Percentiles rank a stretch among this genome's conserved stretches.
phyloP scores from a whole-genome alignment of 2,797 vertebrate species.

The Erethizon dorsatum region DNA sequence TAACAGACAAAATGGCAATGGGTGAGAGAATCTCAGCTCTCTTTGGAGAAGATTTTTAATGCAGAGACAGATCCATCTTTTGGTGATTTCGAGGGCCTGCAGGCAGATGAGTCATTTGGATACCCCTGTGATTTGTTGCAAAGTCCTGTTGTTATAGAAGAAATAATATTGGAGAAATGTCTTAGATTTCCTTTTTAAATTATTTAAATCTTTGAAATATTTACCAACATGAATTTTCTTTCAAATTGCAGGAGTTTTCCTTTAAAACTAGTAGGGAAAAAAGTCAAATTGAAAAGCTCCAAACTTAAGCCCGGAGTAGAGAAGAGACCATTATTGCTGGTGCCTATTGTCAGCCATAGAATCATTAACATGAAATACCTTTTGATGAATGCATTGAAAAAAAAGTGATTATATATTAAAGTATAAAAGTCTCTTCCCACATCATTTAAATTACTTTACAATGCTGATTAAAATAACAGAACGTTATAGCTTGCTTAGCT shows the following conservation, averaged over 20 bases:
- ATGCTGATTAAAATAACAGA: constrained; percentile 90
- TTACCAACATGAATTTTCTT: constrained; percentile 23
- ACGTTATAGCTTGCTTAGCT: constrained; percentile 90
- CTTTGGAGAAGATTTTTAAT: not conserved
- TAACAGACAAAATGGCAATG: not conserved
- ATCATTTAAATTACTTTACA: constrained; percentile 88
- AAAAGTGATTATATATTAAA: constrained; percentile 85
- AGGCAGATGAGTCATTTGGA: not conserved
- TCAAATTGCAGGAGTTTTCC: constrained; percentile 37
- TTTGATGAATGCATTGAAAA: constrained; percentile 83
- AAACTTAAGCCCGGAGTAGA: constrained; percentile 62
- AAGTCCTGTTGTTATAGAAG: not conserved
- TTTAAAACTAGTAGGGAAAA: constrained; percentile 70
- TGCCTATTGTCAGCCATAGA: constrained; percentile 74
- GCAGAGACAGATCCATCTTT: not conserved
- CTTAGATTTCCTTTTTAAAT: not conserved
- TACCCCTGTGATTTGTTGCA: not conserved
- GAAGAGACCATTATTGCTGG: constrained; percentile 61
- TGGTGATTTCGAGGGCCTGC: not conserved
- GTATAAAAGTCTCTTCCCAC: constrained; percentile 85
- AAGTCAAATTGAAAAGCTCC: constrained; percentile 70
- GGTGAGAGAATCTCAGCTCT: not conserved
- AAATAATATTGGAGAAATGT: not conserved
- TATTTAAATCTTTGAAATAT: constrained; percentile 56
- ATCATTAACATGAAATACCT: constrained; percentile 82